phyloP scores from a whole-genome alignment of 2,113 vertebrate genomes.

The Emydura subglobosa region DNA sequence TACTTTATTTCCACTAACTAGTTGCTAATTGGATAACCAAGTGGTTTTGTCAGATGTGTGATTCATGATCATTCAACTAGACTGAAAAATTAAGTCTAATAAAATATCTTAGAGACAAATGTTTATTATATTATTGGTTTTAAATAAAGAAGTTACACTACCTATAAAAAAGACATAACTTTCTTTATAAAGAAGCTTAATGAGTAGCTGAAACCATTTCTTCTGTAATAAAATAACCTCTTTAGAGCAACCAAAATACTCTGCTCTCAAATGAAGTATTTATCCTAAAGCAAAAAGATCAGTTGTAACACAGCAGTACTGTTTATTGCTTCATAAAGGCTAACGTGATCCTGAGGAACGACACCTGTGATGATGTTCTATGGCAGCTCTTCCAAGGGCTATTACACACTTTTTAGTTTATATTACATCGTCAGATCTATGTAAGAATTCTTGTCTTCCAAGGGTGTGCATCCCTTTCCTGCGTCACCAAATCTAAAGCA shows the following conservation, averaged over 20 bases:
- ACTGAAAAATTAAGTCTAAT: constrained; percentile 57
- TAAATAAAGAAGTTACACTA: constrained; percentile 30
- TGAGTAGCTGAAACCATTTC: constrained; percentile 7
- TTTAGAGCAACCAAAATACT: background rate
- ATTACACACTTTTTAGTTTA: background rate
- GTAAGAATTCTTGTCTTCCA: background rate
- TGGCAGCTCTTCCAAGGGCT: background rate
- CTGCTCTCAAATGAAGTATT: background rate
- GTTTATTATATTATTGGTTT: constrained; percentile 16
- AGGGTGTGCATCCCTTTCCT: background rate
- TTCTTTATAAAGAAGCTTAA: constrained; percentile 21
- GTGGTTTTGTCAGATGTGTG: background rate
- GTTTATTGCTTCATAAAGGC: background rate
- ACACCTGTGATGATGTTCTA: background rate
- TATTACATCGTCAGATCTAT: background rate
- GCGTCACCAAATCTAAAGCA: constrained; percentile 18
- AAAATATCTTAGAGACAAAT: constrained; percentile 24
- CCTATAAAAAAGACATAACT: background rate
- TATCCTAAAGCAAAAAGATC: constrained; percentile 31
- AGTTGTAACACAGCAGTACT: background rate
- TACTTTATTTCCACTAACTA: background rate
- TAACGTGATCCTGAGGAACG: background rate
- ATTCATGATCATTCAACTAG: background rate
- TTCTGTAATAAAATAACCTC: constrained; percentile 26
- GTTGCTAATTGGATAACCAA: constrained; percentile 4